Evolutionary conservation across 2,113 vertebrate species (phyloP), one percentile per base, ranked within the genome.

Genomic region (Seriola aureovittata): DNA sequence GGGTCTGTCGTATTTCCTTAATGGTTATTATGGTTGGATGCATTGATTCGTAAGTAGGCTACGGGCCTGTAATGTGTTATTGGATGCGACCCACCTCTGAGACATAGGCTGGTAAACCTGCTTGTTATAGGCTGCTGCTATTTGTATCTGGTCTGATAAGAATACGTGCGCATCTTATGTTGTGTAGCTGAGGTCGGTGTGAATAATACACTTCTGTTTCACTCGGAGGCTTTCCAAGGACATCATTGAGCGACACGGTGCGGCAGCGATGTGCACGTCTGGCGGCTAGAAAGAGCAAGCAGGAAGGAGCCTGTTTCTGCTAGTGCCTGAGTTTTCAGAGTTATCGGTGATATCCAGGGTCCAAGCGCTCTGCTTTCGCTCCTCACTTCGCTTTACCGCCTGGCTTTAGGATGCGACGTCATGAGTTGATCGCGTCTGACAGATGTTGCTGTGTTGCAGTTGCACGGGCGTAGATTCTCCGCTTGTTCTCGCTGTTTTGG

Each of bases 401-500:
- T 52, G 82, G 25, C 70, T 77, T 13, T 66, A 29, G 65, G 88
- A 77, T 88, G 88, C 88, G 80, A 91, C 91, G 90, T 91, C 91
- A 93, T 85, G 93, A 90, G 65, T 67, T 90, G 91, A 91, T 90
- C 75, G 81, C 82, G 64, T 69, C 85, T 60, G 81, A 64, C 92
- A 90, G 85, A 92, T 89, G 89, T 84, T 81, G 71, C 87, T 71
- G 85, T 81, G 85, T 67, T 87, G 69, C 89, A 68, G 88, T 57
- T 59, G 80, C 84, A 66, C 69, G 54, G 77, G n/a, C 80, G 52
- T 71, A 84, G 70, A 52, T 71, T 19, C 48, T 54, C 71, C n/a
- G 38, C 67, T 13, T 21, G 36, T 36, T 82, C 67, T 63, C 57
- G 44, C 40, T 32, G 44, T 14, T 46, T 55, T 23, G 25, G 19